These are phyloP conservation scores for Sakesphorus luctuosus DNA, from an alignment of 2,113 vertebrate genomes.

Conservation along the genomic window DNA sequence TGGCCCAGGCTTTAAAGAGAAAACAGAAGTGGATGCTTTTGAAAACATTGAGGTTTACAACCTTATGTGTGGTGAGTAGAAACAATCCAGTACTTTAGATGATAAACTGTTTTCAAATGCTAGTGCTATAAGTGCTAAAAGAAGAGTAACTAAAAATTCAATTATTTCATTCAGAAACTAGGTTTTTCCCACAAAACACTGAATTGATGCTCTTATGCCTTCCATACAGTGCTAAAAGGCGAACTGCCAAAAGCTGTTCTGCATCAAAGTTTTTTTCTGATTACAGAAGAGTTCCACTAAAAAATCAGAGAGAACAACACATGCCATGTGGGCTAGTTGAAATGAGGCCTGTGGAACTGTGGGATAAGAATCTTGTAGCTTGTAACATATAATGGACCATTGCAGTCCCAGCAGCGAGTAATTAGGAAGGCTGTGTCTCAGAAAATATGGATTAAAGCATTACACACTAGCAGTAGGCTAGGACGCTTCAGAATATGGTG, in stretches of 20 bases:
- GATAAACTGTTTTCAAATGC: neutral
- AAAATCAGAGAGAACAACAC: neutral
- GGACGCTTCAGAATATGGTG: neutral
- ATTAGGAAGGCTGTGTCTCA: neutral
- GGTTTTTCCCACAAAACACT: neutral
- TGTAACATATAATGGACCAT: neutral
- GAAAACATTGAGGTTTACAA: conserved; percentile 98
- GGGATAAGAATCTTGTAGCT: neutral
- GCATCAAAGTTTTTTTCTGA: neutral
- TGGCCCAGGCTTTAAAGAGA: conserved; percentile 86
- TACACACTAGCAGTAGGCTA: neutral
- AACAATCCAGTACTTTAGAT: neutral
- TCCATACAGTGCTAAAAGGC: neutral
- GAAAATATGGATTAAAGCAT: neutral
- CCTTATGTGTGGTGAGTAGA: conserved; percentile 91
- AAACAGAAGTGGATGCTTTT: conserved; percentile 84
- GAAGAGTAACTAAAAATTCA: neutral
- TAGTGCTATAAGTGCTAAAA: neutral
- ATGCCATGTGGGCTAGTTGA: neutral
- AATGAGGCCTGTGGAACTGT: neutral
- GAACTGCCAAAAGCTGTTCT: neutral
- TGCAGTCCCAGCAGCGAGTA: neutral
- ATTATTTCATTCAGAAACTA: neutral
- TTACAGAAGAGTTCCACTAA: neutral
- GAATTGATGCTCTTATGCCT: neutral